phyloP scores from a whole-genome alignment of 2,888 invertebrate genomes.

The Caenorhabditis plicata region DNA sequence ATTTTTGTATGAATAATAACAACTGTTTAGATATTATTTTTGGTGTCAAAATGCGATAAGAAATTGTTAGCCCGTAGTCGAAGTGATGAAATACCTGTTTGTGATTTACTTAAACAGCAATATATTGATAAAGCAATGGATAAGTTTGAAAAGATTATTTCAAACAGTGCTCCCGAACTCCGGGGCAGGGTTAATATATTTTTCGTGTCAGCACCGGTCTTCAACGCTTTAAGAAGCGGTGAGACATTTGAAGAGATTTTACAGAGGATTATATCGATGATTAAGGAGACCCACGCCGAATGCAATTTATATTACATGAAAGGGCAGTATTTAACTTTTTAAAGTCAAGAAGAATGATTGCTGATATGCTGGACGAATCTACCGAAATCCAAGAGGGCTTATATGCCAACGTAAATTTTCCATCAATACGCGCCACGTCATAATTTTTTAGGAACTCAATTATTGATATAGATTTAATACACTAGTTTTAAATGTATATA shows the following conservation, averaged over 20 bases:
- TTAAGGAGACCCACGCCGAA: constrained; percentile 28
- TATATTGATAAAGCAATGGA: constrained; percentile 47
- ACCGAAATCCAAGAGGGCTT: constrained; percentile 27
- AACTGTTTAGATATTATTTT: constrained; percentile 31
- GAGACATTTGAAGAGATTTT: not conserved
- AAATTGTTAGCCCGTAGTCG: constrained; percentile 37
- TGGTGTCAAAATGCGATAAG: constrained; percentile 45
- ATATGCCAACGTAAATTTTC: constrained; percentile 40
- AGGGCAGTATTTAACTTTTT: constrained; percentile 52
- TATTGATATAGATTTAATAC: no score
- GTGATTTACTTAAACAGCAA: constrained; percentile 47
- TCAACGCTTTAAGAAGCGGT: constrained; percentile 44
- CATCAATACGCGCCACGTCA: no score
- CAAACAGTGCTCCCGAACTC: constrained; percentile 39
- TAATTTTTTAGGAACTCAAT: no score
- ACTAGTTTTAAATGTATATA: no score
- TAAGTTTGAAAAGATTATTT: constrained; percentile 40
- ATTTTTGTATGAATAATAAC: not conserved
- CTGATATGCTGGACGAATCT: constrained; percentile 47
- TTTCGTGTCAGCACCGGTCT: constrained; percentile 52
- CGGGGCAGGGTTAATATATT: constrained; percentile 47
- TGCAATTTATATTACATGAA: constrained; percentile 48
- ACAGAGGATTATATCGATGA: not conserved
- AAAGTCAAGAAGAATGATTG: constrained; percentile 45
- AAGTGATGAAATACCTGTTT: constrained; percentile 51